Base-by-base conservation (phyloP, 2,797 vertebrate species). In the Ibycter americanus region DNA sequence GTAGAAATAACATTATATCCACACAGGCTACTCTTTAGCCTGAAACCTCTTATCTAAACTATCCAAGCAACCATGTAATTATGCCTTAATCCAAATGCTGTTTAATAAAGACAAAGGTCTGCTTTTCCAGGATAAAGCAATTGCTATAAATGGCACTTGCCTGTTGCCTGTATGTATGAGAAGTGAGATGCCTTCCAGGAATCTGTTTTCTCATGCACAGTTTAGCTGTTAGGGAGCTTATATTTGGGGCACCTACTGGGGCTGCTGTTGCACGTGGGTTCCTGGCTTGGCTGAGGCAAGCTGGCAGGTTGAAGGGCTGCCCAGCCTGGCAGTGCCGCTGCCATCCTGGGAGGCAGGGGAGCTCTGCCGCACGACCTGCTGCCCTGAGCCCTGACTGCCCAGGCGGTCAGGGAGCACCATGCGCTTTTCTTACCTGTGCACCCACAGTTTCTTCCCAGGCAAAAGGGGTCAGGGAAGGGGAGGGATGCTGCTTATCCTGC, bases 81-180 rank as follows among this genome's bases (percentile, higher is more conserved):
- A 42, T 51, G 36, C 26, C 49, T 83, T 92, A 56, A 91, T 91
- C 54, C 44, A 77, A 70, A 21, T 15, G 20, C 38, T 80, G 32
- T 72, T 96, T 85, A 93, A 74, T 71, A 90, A 97, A 93, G 79
- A 68, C 74, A 76, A 95, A 95, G 65, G 58, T 88, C 51, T 90
- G 25, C 15, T 89, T 78, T 87, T 70, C 38, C 54, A 54, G 67
- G 51, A 87, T 79, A 84, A 94, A 94, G 55, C 36, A 68, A 47
- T 87, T 77, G 66, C 49, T 74, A 4, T 77, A 92, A 77, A 70
- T 36, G 15, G 46, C 34, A n/a, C 38, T 92, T 87, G 22, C 38
- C 42, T 80, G 79, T 73, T 80, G 42, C 36, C 62, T 55, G 27
- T 19, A 18, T 14, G 26, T 22, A 8, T 0, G 5, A 12, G 49